Conservation (phyloP, 2,888 invertebrate genomes). For the Agonopterix arenella region DNA sequence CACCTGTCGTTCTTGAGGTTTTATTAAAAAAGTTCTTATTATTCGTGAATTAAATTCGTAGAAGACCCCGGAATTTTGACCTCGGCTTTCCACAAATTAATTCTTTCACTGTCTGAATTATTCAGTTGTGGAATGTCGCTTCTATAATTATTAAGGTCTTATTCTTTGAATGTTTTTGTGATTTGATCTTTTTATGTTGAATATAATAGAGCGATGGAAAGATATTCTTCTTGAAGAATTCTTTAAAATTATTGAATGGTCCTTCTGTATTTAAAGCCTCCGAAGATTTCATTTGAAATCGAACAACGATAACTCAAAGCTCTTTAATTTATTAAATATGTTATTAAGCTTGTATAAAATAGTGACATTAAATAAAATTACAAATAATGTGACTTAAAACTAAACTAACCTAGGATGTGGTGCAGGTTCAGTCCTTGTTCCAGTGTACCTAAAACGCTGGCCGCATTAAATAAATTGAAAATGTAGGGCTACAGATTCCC, state of each 20-base stretch:
- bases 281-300: too few species aligned
- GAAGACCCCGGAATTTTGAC: constrained; percentile 26
- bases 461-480: too few species aligned
- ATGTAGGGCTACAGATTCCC: too few species aligned
- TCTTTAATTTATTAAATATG: too few species aligned
- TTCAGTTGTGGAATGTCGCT: constrained; percentile 6
- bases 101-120: constrained; percentile 18
- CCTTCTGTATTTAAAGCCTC: neutral
- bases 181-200: neutral
- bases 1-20: constrained; percentile 49
- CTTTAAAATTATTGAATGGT: neutral
- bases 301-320: too few species aligned
- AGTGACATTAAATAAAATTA: too few species aligned
- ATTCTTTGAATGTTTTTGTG: neutral
- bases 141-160: too few species aligned
- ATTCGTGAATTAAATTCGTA: constrained; percentile 43
- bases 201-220: neutral
- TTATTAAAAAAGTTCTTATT: constrained; percentile 64
- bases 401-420: too few species aligned
- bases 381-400: too few species aligned
- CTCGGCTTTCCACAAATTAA: constrained; percentile 29
- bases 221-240: neutral
- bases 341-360: too few species aligned
- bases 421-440: too few species aligned
- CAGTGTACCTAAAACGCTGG: too few species aligned